Base-by-base conservation (phyloP, 2,113 vertebrate species). In the Lophius piscatorius region DNA sequence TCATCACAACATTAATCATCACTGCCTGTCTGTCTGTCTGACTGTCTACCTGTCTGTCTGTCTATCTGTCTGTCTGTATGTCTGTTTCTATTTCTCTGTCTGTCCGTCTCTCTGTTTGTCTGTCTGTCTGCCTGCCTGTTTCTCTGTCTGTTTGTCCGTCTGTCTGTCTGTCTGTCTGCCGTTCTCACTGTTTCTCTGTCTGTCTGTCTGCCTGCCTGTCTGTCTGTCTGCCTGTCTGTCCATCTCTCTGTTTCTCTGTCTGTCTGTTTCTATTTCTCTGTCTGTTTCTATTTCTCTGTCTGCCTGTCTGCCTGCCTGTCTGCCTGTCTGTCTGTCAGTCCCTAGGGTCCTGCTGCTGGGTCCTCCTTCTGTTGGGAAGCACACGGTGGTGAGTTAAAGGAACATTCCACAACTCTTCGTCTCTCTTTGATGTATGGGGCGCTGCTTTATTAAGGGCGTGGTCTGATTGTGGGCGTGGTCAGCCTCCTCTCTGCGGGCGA, bases 321-420 rank as follows among this genome's bases (percentile, higher is more conserved):
- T 68, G 11, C 8, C 9, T 60, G 22, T 50, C 1, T 45, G 20
- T 20, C 50, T 16, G 50, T 66, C 76, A 98, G 96, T 91, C 66
- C 94, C 96, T 61, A 92, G 83, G 78, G 80, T 98, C 12, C 56
- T 93, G 34, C 55, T 98, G 44, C 70, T 99, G 26, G 97, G 96
- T 3, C 94, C 97, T 1, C 93, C 96, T 1, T 91, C 93, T 40
- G 94, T 94, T 2, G 96, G 96, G 36, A 98, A 97, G 77, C 92
- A 87, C 1, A 94, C 94, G 0, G 80, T 95, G 51, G 96, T 98
- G 84, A 94, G 95, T 34, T n/a, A n/a, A n/a, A n/a, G n/a, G n/a
- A 0, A n/a, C 2, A 24, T 31, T 31, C 29, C 8, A 31, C 2
- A 31, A 6, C 29, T 31, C 9, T 10, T 31, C 29, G 11, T 31